Conservation (phyloP, 2,888 invertebrate species). For the Ornithoptera alexandrae region DNA sequence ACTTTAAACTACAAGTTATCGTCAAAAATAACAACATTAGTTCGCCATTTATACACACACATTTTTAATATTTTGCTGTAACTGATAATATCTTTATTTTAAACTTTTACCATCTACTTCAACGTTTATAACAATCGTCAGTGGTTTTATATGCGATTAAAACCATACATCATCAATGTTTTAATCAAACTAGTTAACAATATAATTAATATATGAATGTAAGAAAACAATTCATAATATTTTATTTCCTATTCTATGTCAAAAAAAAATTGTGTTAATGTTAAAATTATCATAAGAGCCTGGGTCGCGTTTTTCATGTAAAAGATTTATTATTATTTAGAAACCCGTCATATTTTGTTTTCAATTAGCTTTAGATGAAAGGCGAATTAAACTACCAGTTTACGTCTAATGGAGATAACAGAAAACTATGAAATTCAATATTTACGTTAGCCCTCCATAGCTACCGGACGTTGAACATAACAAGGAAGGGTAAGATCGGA, state of each 20-base stretch:
- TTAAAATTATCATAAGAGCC: too few species aligned
- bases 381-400: not conserved
- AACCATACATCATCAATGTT: too few species aligned
- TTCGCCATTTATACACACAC: constrained; percentile 58
- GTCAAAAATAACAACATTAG: constrained; percentile 40
- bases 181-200: too few species aligned
- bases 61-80: constrained; percentile 40
- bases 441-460: constrained; percentile 23
- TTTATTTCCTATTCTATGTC: too few species aligned
- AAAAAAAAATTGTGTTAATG: too few species aligned
- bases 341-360: not conserved
- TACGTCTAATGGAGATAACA: not conserved
- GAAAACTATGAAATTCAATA: constrained; percentile 37
- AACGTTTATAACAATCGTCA: too few species aligned
- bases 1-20: constrained; percentile 4
- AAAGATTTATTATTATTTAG: not conserved
- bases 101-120: not conserved
- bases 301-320: not conserved
- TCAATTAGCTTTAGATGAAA: not conserved
- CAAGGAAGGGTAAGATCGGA: not conserved
- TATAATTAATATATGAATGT: too few species aligned
- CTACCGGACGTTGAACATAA: not conserved
- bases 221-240: too few species aligned
- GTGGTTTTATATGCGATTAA: too few species aligned
- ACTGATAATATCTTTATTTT: not conserved